phyloP scores from a whole-genome alignment of 1,140 invertebrate species.

The Halesus radiatus region DNA sequence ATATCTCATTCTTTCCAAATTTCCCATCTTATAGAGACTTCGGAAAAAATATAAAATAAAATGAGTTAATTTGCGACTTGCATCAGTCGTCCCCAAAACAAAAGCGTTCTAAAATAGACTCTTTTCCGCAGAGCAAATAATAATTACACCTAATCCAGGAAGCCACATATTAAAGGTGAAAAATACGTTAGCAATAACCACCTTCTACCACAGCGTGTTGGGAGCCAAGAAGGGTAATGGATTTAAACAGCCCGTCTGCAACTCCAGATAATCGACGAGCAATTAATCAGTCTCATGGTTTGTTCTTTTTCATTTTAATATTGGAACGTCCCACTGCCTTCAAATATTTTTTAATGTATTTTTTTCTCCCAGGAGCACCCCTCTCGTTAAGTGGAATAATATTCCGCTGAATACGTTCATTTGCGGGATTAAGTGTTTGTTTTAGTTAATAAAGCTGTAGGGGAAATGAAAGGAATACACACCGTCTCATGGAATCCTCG shows the following conservation, averaged over 20 bases:
- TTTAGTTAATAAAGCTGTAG: constrained; percentile 32
- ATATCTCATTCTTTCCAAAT: too few species aligned
- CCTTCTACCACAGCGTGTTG: too few species aligned
- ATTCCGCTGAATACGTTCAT: constrained; percentile 15
- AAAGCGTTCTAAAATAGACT: too few species aligned
- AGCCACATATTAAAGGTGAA: too few species aligned
- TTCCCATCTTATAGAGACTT: too few species aligned
- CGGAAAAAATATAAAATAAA: too few species aligned
- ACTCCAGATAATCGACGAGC: constrained; percentile 31
- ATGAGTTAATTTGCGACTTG: too few species aligned
- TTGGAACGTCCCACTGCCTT: background rate
- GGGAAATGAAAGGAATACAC: background rate
- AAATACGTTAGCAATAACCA: too few species aligned
- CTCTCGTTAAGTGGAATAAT: constrained; percentile 20
- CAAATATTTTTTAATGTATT: background rate
- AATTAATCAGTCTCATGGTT: constrained; percentile 49
- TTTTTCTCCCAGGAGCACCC: background rate
- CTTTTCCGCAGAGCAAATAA: too few species aligned
- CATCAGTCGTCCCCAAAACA: too few species aligned
- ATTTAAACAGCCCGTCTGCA: constrained; percentile 36
- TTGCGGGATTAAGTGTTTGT: constrained; percentile 33
- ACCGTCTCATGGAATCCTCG: background rate
- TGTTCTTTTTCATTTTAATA: constrained; percentile 41
- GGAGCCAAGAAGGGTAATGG: constrained; percentile 29
- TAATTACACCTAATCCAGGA: too few species aligned